Conservation (phyloP, 30 jellyfish, hydroid and myxozoan species). For the Aurelia sp. region DNA sequence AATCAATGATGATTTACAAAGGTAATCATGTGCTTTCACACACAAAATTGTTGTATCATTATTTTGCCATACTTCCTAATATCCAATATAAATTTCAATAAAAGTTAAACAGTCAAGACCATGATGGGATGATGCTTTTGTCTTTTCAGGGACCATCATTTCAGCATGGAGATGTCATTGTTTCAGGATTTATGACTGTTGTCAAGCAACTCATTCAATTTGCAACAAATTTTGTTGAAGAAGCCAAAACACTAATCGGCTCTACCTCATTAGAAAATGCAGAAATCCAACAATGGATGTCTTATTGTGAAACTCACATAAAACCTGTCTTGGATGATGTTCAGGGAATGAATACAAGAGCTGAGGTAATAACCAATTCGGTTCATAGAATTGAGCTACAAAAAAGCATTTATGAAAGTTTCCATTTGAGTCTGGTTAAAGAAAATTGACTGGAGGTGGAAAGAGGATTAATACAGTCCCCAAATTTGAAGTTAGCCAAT, state of each 20-base stretch:
- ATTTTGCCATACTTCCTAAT: no score
- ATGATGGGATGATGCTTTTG: not conserved
- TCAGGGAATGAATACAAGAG: conserved; percentile 20
- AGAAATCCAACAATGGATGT: conserved; percentile 53
- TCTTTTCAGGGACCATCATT: conserved; percentile 53
- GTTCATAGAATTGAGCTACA: not conserved
- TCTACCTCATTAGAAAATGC: conserved; percentile 22
- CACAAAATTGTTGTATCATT: no score
- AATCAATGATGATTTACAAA: no score
- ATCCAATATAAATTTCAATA: no score
- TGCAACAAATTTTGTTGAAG: not conserved
- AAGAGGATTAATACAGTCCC: no score
- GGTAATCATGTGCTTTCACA: no score
- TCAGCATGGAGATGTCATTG: conserved; percentile 10
- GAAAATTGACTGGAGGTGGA: no score
- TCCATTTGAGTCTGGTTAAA: no score
- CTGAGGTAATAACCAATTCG: conserved; percentile 29
- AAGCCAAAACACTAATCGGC: conserved; percentile 9
- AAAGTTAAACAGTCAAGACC: no score
- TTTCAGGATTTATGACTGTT: conserved; percentile 37
- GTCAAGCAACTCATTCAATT: conserved; percentile 18
- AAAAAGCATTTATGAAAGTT: no score
- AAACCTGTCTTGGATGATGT: conserved; percentile 33
- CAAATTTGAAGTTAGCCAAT: no score
- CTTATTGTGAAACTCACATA: conserved; percentile 38